Conservation (phyloP, 2,113 vertebrate species). For the Coreoperca whiteheadi region DNA sequence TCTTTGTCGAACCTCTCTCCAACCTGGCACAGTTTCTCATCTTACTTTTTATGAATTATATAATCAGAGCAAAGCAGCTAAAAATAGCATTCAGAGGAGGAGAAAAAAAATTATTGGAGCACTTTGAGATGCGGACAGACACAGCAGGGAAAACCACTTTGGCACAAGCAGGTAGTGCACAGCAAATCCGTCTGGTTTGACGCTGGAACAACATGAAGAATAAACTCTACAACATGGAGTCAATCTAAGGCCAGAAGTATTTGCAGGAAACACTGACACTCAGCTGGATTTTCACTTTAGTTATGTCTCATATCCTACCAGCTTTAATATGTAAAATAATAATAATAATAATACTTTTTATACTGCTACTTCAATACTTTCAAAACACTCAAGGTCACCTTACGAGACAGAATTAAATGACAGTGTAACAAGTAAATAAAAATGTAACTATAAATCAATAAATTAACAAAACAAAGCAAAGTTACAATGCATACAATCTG, state of each 20-base stretch:
- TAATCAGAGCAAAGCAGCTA: conserved; percentile 77
- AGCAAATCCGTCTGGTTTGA: conserved; percentile 29
- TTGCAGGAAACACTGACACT: neutral
- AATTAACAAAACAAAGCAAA: too few relatives aligned
- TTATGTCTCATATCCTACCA: neutral
- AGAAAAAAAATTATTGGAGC: conserved; percentile 60
- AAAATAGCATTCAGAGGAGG: conserved; percentile 73
- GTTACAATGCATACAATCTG: too few relatives aligned
- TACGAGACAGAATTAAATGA: too few relatives aligned
- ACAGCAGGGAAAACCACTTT: conserved; percentile 47
- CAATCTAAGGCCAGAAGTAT: neutral
- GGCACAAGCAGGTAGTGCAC: conserved; percentile 45
- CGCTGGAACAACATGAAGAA: conserved; percentile 10
- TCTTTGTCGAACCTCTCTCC: conserved; percentile 37
- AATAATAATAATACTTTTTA: too few relatives aligned
- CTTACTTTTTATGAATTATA: conserved; percentile 78
- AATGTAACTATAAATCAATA: too few relatives aligned
- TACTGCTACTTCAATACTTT: too few relatives aligned
- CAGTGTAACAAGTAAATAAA: too few relatives aligned
- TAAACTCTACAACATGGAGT: conserved; percentile 11
- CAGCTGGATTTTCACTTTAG: neutral
- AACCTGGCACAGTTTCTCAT: conserved; percentile 69
- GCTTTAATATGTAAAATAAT: conserved; percentile 7
- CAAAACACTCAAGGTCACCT: too few relatives aligned
- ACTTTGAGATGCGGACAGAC: conserved; percentile 69